Conservation (phyloP, 1,140 invertebrate species). For the Drosophila novamexicana region DNA sequence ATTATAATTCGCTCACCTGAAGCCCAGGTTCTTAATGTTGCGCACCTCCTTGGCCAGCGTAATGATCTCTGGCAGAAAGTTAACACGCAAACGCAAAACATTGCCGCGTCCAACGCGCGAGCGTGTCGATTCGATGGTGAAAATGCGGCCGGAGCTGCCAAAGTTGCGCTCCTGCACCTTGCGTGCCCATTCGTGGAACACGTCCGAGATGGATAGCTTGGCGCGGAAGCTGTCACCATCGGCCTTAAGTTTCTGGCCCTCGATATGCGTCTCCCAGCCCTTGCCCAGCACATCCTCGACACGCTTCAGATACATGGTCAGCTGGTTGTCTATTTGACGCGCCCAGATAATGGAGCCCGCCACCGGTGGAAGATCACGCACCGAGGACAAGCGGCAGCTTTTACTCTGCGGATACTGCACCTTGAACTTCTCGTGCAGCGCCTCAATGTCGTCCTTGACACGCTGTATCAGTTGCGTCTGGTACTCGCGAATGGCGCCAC, state of each 20-base stretch:
- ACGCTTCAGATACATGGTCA: conserved; percentile 97
- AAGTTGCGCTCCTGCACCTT: conserved; percentile 97
- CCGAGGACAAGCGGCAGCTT: conserved; percentile 94
- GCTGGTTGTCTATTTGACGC: conserved; percentile 98
- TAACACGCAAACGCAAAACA: conserved; percentile 96
- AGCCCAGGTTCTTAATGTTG: conserved; percentile 98
- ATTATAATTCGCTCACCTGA: conserved; percentile 85
- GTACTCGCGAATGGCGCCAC: conserved; percentile 99
- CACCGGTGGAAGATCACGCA: conserved; percentile 97
- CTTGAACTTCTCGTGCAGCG: conserved; percentile 99
- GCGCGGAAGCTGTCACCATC: conserved; percentile 98
- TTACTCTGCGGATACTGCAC: conserved; percentile 97
- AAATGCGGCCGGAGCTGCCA: conserved; percentile 96
- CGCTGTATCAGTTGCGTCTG: conserved; percentile 99
- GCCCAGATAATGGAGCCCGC: conserved; percentile 99
- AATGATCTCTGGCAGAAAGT: conserved; percentile 99
- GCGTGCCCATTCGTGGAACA: conserved; percentile 98
- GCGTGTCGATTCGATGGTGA: conserved; percentile 94
- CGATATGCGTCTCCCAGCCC: conserved; percentile 99
- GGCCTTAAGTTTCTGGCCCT: conserved; percentile 98
- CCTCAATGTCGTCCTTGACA: conserved; percentile 99
- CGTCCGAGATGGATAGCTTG: conserved; percentile 97
- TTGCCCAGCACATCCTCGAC: conserved; percentile 99
- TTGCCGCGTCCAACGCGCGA: conserved; percentile 94
- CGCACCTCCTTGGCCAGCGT: conserved; percentile 99